phyloP scores from a whole-genome alignment of 2,888 invertebrate genomes.

The Linnaemya tessellans region DNA sequence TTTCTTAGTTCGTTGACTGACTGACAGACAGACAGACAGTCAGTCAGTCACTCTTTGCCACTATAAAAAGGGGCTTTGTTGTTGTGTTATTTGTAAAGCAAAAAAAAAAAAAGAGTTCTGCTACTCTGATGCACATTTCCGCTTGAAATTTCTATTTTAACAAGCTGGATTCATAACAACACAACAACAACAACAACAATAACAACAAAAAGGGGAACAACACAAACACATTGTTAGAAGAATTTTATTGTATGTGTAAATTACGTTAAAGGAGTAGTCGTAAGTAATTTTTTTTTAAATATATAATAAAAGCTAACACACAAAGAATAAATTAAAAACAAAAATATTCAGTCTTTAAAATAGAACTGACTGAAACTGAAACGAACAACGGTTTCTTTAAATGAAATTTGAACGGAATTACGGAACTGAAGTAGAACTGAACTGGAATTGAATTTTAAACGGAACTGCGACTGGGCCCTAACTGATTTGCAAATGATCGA shows the following conservation, averaged over 20 bases:
- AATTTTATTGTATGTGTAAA: conserved; percentile 46
- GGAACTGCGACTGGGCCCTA: background rate
- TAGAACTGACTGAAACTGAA: background rate
- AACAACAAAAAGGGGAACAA: conserved; percentile 24
- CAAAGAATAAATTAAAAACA: background rate
- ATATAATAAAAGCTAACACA: background rate
- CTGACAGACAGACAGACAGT: conserved; percentile 53
- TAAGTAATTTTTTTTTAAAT: conserved; percentile 31
- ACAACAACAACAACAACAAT: background rate
- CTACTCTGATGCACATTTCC: conserved; percentile 67
- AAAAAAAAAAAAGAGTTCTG: conserved; percentile 28
- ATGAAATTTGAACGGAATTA: too few relatives aligned
- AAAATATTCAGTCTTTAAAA: background rate
- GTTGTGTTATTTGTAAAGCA: conserved; percentile 9
- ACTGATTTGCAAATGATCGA: background rate
- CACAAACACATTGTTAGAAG: conserved; percentile 42
- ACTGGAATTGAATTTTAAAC: background rate
- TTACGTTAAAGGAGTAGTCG: conserved; percentile 54
- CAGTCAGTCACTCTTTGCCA: conserved; percentile 53
- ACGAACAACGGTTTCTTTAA: background rate
- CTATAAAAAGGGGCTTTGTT: conserved; percentile 45
- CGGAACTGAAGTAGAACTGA: background rate
- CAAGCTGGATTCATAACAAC: conserved; percentile 50
- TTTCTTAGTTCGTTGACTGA: conserved; percentile 62
- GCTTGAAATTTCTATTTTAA: conserved; percentile 70